phyloP scores from a whole-genome alignment of 2,797 vertebrate species.

The Rhinella marina region DNA sequence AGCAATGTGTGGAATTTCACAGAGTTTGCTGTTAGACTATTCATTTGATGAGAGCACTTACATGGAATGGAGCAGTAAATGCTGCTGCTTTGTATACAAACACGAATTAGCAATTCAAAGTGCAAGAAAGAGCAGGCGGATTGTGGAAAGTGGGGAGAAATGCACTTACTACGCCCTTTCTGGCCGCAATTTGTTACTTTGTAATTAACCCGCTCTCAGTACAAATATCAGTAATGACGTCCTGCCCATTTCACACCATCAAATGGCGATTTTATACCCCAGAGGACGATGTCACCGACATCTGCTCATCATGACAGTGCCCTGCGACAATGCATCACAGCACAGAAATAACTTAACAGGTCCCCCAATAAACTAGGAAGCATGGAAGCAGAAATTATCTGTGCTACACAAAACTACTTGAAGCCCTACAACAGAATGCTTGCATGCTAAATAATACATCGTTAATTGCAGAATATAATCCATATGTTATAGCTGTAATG shows the following conservation, averaged over 20 bases:
- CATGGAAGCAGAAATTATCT: not conserved
- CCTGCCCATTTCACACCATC: constrained; percentile 34
- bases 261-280: constrained; percentile 34
- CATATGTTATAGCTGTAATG: not conserved
- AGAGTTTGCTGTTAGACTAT: not conserved
- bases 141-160: constrained; percentile 1
- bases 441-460: not conserved
- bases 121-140: constrained; percentile 23
- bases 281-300: constrained; percentile 3
- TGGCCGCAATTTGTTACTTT: constrained; percentile 57
- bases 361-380: not conserved
- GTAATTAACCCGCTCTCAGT: constrained; percentile 55
- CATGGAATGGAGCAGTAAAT: constrained; percentile 52
- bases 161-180: constrained; percentile 51
- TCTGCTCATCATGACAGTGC: not conserved
- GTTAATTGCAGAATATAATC: not conserved
- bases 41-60: constrained; percentile 31
- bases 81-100: constrained; percentile 46
- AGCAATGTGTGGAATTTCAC: constrained; percentile 28
- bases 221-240: constrained; percentile 59
- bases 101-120: constrained; percentile 58
- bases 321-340: not conserved
- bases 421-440: not conserved
- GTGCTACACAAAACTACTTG: not conserved
- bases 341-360: not conserved